These are phyloP conservation scores for Lepilemur septentrionalis DNA, from an alignment of 2,797 vertebrate species.

Conservation along the genomic window DNA sequence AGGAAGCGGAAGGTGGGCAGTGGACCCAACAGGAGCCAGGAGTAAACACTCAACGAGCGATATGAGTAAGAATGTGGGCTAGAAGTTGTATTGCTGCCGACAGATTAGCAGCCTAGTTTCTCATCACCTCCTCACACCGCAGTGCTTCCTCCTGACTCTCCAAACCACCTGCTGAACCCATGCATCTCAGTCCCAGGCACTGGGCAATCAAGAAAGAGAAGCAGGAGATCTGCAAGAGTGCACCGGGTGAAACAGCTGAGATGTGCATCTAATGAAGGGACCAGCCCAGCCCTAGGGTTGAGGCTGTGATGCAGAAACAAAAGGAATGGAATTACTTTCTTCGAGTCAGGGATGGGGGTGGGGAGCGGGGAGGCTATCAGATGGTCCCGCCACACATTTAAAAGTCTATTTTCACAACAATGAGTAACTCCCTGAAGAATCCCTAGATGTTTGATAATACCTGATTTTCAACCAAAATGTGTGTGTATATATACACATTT, in stretches of 20 bases:
- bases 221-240: not conserved
- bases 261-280: not conserved
- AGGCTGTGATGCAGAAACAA: not conserved
- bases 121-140: not conserved
- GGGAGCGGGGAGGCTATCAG: not conserved
- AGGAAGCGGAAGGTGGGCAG: rapidly evolving
- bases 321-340: not conserved
- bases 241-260: not conserved
- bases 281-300: not conserved
- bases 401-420: not conserved
- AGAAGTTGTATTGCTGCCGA: not conserved
- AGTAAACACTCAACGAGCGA: not conserved
- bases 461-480: not conserved
- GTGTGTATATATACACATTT: too few relatives aligned
- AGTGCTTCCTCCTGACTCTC: not conserved
- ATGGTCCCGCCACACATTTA: not conserved
- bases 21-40: not conserved
- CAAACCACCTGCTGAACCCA: not conserved
- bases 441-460: not conserved
- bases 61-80: rapidly evolving
- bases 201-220: not conserved
- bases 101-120: not conserved
- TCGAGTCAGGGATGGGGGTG: not conserved
- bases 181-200: not conserved
- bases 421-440: not conserved